These are phyloP conservation scores for Rhagonycha lutea DNA, from an alignment of 2,888 invertebrate species.

Conservation along the genomic window DNA sequence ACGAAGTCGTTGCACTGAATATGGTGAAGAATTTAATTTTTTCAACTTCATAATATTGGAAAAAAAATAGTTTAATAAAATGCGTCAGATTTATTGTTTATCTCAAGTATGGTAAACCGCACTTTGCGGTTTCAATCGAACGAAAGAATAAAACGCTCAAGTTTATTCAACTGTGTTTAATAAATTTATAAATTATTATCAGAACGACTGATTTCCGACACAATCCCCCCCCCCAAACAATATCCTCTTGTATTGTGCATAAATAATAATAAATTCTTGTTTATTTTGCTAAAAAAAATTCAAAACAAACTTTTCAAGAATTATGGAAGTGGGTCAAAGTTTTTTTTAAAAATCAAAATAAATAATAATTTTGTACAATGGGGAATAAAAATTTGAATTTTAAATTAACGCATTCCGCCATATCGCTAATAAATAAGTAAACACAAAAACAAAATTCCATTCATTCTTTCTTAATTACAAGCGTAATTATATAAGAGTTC, in stretches of 20 bases:
- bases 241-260: too few species aligned
- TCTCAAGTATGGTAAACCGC: background rate
- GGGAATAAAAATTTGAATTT: background rate
- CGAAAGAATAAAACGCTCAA: background rate
- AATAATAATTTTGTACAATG: background rate
- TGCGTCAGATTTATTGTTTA: background rate
- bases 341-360: background rate
- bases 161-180: background rate
- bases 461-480: background rate
- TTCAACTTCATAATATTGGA: background rate
- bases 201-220: too few species aligned
- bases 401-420: background rate
- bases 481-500: background rate
- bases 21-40: background rate
- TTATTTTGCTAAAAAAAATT: background rate
- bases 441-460: background rate
- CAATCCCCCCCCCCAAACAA: too few species aligned
- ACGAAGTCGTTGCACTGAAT: background rate
- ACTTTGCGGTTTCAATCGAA: background rate
- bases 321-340: background rate
- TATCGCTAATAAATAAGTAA: background rate
- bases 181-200: background rate
- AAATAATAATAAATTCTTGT: background rate
- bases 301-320: background rate
- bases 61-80: background rate